phyloP scores from a whole-genome alignment of 1,140 invertebrate species.

The Drosophila insularis region DNA sequence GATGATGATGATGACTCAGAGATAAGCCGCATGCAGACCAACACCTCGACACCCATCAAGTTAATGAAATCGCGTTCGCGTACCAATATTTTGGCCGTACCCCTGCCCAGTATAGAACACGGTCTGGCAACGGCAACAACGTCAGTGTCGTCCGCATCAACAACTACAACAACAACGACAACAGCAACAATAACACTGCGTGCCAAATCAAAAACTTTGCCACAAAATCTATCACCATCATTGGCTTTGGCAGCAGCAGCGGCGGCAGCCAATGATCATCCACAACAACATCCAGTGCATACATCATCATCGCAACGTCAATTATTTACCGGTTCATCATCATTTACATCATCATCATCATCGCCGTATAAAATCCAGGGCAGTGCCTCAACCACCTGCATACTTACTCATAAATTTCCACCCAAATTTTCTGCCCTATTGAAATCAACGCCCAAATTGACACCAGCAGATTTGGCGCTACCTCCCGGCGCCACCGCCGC shows the following conservation, averaged over 20 bases:
- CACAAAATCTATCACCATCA: constrained; percentile 83
- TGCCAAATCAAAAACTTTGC: constrained; percentile 85
- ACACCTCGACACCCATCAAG: constrained; percentile 82
- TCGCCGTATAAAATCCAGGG: constrained; percentile 63
- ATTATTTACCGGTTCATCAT: constrained; percentile 64
- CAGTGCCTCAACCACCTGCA: constrained; percentile 66
- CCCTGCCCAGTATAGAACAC: constrained; percentile 65
- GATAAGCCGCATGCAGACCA: constrained; percentile 81
- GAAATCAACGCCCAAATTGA: constrained; percentile 75
- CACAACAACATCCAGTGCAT: constrained; percentile 15
- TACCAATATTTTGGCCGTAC: constrained; percentile 79
- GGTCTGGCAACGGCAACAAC: constrained; percentile 54
- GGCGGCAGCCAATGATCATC: constrained; percentile 62
- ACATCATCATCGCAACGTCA: constrained; percentile 45
- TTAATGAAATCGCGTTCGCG: constrained; percentile 82
- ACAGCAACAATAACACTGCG: constrained; percentile 83
- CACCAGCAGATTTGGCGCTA: constrained; percentile 24
- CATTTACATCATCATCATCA: constrained; percentile 26
- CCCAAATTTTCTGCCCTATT: constrained; percentile 80
- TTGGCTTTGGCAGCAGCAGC: constrained; percentile 22
- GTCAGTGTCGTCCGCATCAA: background rate
- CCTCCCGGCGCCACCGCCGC: too few species aligned
- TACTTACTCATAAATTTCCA: constrained; percentile 74
- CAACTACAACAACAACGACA: constrained; percentile 16
- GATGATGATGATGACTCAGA: constrained; percentile 81